Percentiles rank a stretch among this genome's conserved stretches.
These are phyloP conservation scores for Gephyroberyx darwinii DNA, from an alignment of 2,797 vertebrate species.

Conservation along the genomic window DNA sequence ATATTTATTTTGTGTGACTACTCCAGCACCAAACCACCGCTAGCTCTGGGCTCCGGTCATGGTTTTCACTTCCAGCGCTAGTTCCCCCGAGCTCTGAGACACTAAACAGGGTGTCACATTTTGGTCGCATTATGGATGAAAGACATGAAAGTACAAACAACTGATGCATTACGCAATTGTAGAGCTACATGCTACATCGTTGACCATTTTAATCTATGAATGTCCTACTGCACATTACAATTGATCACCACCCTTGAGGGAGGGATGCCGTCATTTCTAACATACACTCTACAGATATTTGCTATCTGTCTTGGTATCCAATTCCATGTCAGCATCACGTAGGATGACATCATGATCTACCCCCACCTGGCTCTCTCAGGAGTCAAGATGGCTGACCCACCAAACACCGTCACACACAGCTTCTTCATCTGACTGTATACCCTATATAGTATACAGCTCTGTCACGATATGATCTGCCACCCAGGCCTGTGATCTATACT, in stretches of 20 bases:
- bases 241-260: neutral
- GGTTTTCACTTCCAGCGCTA: constrained; percentile 20
- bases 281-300: neutral
- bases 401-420: neutral
- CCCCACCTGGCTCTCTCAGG: neutral
- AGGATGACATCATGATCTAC: neutral
- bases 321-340: neutral
- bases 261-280: neutral
- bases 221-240: neutral
- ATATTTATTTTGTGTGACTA: constrained; percentile 55
- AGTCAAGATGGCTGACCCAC: neutral
- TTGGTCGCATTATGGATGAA: constrained; percentile 19
- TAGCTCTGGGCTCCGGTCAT: neutral
- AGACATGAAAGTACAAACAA: constrained; percentile 31
- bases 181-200: constrained; percentile 16
- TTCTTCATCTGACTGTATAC: neutral
- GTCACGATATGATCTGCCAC: constrained; percentile 30
- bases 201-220: constrained; percentile 6
- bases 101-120: constrained; percentile 31
- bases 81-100: constrained; percentile 21
- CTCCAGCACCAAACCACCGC: constrained; percentile 25
- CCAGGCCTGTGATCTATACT: constrained; percentile 19
- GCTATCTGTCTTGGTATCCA: neutral
- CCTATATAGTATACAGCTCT: constrained; percentile 10
- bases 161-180: constrained; percentile 1